These are phyloP conservation scores for Drosophila phalerata DNA, from an alignment of 2,888 invertebrate species.

Conservation along the genomic window DNA sequence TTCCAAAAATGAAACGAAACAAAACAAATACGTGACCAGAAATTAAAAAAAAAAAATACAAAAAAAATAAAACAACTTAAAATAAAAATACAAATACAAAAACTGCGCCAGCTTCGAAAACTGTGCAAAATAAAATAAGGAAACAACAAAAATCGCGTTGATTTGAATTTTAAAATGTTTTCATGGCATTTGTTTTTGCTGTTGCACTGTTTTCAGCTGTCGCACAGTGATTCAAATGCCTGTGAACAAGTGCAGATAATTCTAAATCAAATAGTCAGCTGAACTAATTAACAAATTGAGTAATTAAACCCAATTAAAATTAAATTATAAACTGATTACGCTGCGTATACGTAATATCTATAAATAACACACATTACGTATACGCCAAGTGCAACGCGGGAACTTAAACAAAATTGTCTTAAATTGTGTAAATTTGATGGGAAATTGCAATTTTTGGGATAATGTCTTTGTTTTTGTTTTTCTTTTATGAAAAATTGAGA, in stretches of 20 bases:
- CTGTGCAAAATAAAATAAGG: conserved; percentile 75
- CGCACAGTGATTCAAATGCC: conserved; percentile 45
- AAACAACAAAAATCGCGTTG: conserved; percentile 78
- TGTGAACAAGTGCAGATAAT: background rate
- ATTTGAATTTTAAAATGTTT: conserved; percentile 80
- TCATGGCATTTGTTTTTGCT: conserved; percentile 70
- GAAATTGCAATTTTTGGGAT: background rate
- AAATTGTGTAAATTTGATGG: background rate
- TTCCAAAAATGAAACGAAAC: conserved; percentile 78
- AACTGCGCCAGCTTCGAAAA: conserved; percentile 58
- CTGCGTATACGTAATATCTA: conserved; percentile 30
- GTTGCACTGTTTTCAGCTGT: conserved; percentile 21
- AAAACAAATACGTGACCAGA: conserved; percentile 81
- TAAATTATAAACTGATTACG: conserved; percentile 5
- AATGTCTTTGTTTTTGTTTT: background rate
- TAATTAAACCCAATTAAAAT: conserved; percentile 18
- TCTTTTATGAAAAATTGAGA: background rate
- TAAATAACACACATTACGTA: conserved; percentile 14
- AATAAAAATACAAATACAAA: conserved; percentile 53
- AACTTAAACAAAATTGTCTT: background rate
- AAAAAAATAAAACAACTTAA: conserved; percentile 25
- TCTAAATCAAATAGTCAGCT: background rate
- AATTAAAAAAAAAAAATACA: conserved; percentile 58
- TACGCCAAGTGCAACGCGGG: conserved; percentile 10
- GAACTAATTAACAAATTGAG: conserved; percentile 15